Conservation (phyloP, 2,888 invertebrate genomes). For the Pristionchus arcanus region DNA sequence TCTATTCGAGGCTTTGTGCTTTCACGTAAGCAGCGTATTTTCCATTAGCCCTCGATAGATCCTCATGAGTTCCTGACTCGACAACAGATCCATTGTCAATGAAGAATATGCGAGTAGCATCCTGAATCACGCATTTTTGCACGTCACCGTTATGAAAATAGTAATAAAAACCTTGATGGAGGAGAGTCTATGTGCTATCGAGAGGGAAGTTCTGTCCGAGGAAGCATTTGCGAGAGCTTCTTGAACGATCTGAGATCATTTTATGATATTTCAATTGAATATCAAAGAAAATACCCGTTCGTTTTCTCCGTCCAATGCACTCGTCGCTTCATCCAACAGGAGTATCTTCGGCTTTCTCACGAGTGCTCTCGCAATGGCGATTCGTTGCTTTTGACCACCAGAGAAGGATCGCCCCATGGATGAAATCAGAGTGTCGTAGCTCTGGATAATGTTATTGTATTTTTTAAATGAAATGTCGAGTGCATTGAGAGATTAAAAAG, state of each 20-base stretch:
- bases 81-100: slow-evolving; percentile 25
- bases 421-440: slow-evolving; percentile 57
- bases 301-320: slow-evolving; percentile 55
- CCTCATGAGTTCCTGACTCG: slow-evolving; percentile 37
- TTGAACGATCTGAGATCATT: neutral
- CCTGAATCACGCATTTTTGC: neutral
- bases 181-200: slow-evolving; percentile 33
- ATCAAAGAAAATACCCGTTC: neutral
- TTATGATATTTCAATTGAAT: neutral
- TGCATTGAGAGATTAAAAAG: neutral
- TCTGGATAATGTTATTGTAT: slow-evolving; percentile 20
- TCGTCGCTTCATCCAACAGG: slow-evolving; percentile 62
- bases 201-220: neutral
- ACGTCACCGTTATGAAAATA: neutral
- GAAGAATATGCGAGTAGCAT: slow-evolving; percentile 31
- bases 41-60: neutral
- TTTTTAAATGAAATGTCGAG: too few species aligned
- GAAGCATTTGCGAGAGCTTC: neutral
- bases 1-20: slow-evolving; percentile 58
- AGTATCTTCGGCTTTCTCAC: slow-evolving; percentile 76
- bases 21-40: slow-evolving; percentile 32
- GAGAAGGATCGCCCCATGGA: slow-evolving; percentile 57
- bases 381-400: slow-evolving; percentile 59
- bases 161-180: slow-evolving; percentile 15
- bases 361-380: slow-evolving; percentile 61